Conservation (phyloP, 2,888 invertebrate species). For the Dolichomitus sp. region DNA sequence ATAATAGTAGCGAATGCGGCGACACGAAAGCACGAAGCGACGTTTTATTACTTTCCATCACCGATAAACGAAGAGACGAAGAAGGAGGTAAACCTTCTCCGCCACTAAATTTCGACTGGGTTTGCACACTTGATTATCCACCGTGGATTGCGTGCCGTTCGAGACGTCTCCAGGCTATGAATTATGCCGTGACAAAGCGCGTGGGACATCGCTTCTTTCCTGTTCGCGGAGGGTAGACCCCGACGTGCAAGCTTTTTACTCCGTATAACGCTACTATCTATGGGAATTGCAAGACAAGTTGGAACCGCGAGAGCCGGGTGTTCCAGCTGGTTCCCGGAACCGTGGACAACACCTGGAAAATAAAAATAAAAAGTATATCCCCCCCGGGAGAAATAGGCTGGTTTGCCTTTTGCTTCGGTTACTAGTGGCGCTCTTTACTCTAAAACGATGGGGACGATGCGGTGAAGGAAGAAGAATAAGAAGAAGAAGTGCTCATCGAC, state of each 20-base stretch:
- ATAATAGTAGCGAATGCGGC: conserved; percentile 22
- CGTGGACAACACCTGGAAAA: conserved; percentile 52
- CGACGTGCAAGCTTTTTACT: not conserved
- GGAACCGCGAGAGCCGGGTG: conserved; percentile 60
- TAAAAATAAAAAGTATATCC: conserved; percentile 38
- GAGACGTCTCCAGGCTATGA: conserved; percentile 69
- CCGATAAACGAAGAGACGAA: conserved; percentile 42
- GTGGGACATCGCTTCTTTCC: conserved; percentile 65
- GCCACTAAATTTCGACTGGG: not conserved
- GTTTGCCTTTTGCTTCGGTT: not conserved
- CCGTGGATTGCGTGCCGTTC: conserved; percentile 72
- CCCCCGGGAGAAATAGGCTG: conserved; percentile 14
- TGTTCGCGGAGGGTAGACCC: not conserved
- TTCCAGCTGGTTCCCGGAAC: conserved; percentile 75
- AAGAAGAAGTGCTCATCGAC: conserved; percentile 35
- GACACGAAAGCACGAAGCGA: conserved; percentile 23
- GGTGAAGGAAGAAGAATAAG: conserved; percentile 18
- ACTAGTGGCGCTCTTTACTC: not conserved
- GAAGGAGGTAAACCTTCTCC: conserved; percentile 30
- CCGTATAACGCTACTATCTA: conserved; percentile 16
- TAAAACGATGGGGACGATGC: conserved; percentile 25
- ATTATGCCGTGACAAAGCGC: conserved; percentile 75
- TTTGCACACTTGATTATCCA: conserved; percentile 54
- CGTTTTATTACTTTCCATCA: conserved; percentile 26
- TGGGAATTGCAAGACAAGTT: conserved; percentile 52